A percentile compares a stretch with the other conserved stretches of the same genome.
phyloP scores from a whole-genome alignment of 2,888 invertebrate genomes.

The Eilema sororculum region DNA sequence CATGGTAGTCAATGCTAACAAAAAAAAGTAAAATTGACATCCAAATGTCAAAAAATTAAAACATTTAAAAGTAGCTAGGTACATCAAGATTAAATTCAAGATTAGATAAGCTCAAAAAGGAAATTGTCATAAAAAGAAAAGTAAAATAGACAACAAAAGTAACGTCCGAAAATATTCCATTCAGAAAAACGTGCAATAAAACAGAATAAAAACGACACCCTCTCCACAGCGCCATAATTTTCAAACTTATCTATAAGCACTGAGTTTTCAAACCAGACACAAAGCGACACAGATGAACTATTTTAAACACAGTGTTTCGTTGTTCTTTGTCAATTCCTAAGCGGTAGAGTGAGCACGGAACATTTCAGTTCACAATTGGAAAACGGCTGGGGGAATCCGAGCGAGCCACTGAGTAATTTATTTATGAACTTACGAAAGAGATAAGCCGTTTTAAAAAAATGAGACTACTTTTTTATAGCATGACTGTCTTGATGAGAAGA shows the following conservation, averaged over 20 bases:
- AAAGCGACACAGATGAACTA: conserved; percentile 34
- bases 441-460: conserved; percentile 56
- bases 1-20: too few species aligned
- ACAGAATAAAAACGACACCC: conserved; percentile 22
- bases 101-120: not conserved
- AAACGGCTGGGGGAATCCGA: conserved; percentile 44
- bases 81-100: too few species aligned
- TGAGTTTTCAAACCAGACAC: conserved; percentile 30
- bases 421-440: conserved; percentile 55
- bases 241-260: conserved; percentile 36
- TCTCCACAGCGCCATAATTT: conserved; percentile 34
- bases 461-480: conserved; percentile 44
- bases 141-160: conserved; percentile 3
- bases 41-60: too few species aligned
- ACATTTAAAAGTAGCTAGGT: too few species aligned
- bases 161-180: conserved; percentile 30
- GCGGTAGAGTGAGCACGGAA: conserved; percentile 38
- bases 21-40: too few species aligned
- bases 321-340: conserved; percentile 45
- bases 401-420: conserved; percentile 48
- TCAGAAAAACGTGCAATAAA: conserved; percentile 31
- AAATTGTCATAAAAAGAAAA: conserved; percentile 15
- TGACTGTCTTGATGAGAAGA: conserved; percentile 28
- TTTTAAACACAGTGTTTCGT: conserved; percentile 43
- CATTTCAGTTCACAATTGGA: conserved; percentile 45